Evolutionary conservation across 2,797 vertebrate genomes (phyloP), one percentile per base, ranked within the genome.

Genomic region (Rhincodon typus): DNA sequence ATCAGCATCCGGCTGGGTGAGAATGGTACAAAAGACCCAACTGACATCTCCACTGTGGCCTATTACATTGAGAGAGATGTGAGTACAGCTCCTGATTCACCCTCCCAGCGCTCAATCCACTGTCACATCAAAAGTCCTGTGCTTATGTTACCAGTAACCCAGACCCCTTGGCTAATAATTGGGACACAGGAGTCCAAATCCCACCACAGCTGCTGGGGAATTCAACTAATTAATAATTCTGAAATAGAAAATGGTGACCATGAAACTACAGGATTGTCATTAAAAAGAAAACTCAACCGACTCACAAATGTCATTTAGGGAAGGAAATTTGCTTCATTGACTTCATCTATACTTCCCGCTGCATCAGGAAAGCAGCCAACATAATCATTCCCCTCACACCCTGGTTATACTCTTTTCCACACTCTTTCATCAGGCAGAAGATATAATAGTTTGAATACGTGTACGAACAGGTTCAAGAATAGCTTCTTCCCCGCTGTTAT

Each of bases 61-160:
- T 96, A 96, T 86, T 97, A 97, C 96, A 96, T 96, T 3, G 96
- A 97, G 67, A 88, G 96, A 46, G 96, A 96, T 3, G 96, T 97
- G 87, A 90, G 96, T 95, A 4, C 25, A n/a, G 15, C 72, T n/a
- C 15, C 86, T 34, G 27, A 13, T 53, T 34, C 84, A 19, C 57
- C 30, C 7, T 62, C 57, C 88, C 30, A n/a, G 57, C 13, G 34
- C 57, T 34, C 34, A 66, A 34, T 34, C 53, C 12, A 27, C 21
- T 8, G 4, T 77, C 13, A 13, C 34, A 15, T 79, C 15, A 62
- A 62, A 57, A 57, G 0, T 12, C 57, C 57, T 62, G 72, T 10
- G 25, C 4, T 74, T 30, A 74, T 74, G 27, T 30, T 74, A 12
- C 72, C 7, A 30, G 27, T 30, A 30, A 34, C 10, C 72, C 69